phyloP scores from a whole-genome alignment of 2,797 vertebrate genomes.

The Melanotaenia parkinsoni region DNA sequence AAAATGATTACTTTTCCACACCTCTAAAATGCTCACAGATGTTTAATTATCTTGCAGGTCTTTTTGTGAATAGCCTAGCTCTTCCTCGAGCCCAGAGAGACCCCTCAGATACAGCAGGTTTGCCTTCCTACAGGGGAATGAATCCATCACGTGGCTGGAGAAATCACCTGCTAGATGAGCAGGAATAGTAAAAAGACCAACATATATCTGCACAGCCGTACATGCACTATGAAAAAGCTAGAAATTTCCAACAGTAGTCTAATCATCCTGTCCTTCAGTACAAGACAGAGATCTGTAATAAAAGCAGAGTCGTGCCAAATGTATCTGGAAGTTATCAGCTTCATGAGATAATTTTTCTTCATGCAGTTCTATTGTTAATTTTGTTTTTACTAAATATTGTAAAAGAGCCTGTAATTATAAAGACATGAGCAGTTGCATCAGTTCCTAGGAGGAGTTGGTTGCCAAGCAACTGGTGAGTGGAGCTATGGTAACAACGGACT shows the following conservation, averaged over 20 bases:
- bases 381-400: conserved; percentile 73
- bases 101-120: conserved; percentile 19
- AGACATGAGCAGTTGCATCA: conserved; percentile 72
- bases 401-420: conserved; percentile 75
- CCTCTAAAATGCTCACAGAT: conserved; percentile 41
- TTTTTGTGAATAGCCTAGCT: conserved; percentile 63
- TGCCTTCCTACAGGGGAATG: conserved; percentile 28
- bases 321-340: conserved; percentile 9
- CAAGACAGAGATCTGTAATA: not conserved
- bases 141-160: conserved; percentile 52
- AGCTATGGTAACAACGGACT: conserved; percentile 75
- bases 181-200: conserved; percentile 31
- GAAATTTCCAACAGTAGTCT: not conserved
- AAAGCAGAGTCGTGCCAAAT: not conserved
- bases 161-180: conserved; percentile 47
- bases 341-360: conserved; percentile 57
- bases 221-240: conserved; percentile 2
- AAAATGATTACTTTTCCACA: conserved; percentile 26
- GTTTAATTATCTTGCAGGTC: conserved; percentile 63
- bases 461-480: conserved; percentile 79
- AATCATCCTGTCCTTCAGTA: not conserved
- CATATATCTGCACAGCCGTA: not conserved
- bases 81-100: conserved; percentile 63
- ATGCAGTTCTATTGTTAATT: conserved; percentile 47
- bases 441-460: conserved; percentile 79